Evolutionary conservation across 2,797 vertebrate species (phyloP).

Genomic region (Meda fulgida): DNA sequence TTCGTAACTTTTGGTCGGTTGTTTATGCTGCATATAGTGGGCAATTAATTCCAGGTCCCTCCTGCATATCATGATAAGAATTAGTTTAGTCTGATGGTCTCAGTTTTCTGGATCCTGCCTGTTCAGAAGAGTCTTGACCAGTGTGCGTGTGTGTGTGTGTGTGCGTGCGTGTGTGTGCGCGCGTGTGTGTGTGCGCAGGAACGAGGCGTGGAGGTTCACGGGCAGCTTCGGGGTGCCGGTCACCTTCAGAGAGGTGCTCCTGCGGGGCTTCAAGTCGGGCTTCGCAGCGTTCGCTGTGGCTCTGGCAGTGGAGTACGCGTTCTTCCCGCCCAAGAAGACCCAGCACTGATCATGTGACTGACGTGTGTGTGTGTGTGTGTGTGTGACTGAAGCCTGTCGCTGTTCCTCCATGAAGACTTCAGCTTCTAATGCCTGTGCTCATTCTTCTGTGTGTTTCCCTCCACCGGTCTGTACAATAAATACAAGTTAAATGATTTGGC

Average conservation of each 20-base stretch:
- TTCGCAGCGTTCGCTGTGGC: conserved; percentile 90
- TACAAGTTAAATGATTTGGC: background rate
- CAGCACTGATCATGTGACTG: conserved; percentile 70
- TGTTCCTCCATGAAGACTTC: background rate
- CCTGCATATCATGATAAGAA: too few species aligned
- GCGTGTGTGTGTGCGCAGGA: conserved; percentile 75
- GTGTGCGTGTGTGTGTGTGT: conserved; percentile 38
- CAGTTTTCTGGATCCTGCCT: too few species aligned
- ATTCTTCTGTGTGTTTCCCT: background rate
- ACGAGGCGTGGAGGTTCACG: conserved; percentile 91
- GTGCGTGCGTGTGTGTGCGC: too few species aligned
- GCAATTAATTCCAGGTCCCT: background rate
- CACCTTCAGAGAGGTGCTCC: conserved; percentile 78
- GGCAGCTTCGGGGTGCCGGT: conserved; percentile 82
- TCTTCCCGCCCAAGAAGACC: conserved; percentile 84
- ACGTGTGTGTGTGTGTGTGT: too few species aligned
- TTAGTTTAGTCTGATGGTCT: too few species aligned
- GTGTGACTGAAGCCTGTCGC: background rate
- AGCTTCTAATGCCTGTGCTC: background rate
- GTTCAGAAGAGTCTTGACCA: too few species aligned
- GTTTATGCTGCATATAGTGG: too few species aligned
- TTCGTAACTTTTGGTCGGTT: background rate
- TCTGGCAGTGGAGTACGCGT: conserved; percentile 86
- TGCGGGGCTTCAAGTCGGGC: conserved; percentile 91
- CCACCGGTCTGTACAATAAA: conserved; percentile 22